phyloP scores from a whole-genome alignment of 2,113 vertebrate species.

The Abramis brama region DNA sequence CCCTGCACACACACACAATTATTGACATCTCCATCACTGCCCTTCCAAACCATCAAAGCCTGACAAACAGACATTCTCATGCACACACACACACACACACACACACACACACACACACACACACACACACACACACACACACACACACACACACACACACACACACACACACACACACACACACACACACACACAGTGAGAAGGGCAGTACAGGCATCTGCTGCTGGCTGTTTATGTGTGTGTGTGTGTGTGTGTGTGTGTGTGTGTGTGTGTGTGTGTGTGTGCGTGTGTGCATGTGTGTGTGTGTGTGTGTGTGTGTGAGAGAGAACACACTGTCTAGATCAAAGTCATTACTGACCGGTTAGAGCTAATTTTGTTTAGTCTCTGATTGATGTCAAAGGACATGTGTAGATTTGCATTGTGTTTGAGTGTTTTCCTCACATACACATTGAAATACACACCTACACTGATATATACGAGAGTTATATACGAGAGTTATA shows the following conservation, averaged over 20 bases:
- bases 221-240: slow-evolving; percentile 48
- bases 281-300: too few species aligned
- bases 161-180: too few species aligned
- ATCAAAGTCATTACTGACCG: slow-evolving; percentile 35
- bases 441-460: slow-evolving; percentile 10
- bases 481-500: slow-evolving; percentile 5
- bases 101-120: too few species aligned
- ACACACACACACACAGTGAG: not conserved
- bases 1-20: slow-evolving; percentile 14
- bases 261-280: slow-evolving; percentile 50
- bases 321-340: slow-evolving; percentile 21
- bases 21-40: slow-evolving; percentile 18
- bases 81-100: not conserved
- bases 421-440: not conserved
- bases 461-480: not conserved
- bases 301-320: too few species aligned
- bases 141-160: too few species aligned
- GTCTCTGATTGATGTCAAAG: slow-evolving; percentile 48
- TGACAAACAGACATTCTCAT: slow-evolving; percentile 44
- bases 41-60: slow-evolving; percentile 43
- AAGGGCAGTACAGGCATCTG: slow-evolving; percentile 21
- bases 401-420: not conserved
- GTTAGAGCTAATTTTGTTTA: slow-evolving; percentile 43
- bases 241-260: not conserved
- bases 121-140: too few species aligned